These are phyloP conservation scores for Nezara viridula DNA, from an alignment of 2,888 invertebrate species.

Conservation along the genomic window DNA sequence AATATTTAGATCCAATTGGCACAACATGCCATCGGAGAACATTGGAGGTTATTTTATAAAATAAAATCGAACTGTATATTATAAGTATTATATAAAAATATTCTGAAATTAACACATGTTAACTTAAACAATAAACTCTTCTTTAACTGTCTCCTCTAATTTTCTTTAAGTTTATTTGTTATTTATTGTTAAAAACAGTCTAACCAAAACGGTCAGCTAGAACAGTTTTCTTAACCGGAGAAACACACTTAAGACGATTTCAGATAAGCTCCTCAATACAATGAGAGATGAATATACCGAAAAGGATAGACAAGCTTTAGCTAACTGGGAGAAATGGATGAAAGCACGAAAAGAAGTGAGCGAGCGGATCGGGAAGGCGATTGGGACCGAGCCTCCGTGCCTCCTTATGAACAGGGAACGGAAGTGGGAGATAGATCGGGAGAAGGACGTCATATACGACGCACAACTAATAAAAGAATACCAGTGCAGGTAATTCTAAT, in stretches of 20 bases:
- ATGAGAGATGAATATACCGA: not conserved
- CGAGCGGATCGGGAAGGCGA: conserved; percentile 47
- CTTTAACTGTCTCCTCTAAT: not conserved
- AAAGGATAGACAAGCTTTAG: conserved; percentile 45
- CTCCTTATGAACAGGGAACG: conserved; percentile 60
- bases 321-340: conserved; percentile 62
- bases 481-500: conserved; percentile 31
- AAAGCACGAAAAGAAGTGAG: conserved; percentile 56
- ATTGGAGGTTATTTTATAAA: too few relatives aligned
- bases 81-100: too few relatives aligned
- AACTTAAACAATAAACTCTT: not conserved
- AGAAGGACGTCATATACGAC: conserved; percentile 38
- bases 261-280: not conserved
- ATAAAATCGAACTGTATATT: too few relatives aligned
- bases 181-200: not conserved
- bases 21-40: too few relatives aligned
- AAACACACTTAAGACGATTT: not conserved
- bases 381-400: conserved; percentile 52
- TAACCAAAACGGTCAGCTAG: not conserved
- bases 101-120: not conserved
- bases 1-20: too few relatives aligned
- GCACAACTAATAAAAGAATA: conserved; percentile 33
- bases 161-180: not conserved
- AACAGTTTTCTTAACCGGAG: not conserved
- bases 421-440: not conserved